Percentiles rank a stretch among this genome's conserved stretches.
Evolutionary conservation across 2,113 vertebrate species (phyloP).

Genomic region (Noctilio leporinus): DNA sequence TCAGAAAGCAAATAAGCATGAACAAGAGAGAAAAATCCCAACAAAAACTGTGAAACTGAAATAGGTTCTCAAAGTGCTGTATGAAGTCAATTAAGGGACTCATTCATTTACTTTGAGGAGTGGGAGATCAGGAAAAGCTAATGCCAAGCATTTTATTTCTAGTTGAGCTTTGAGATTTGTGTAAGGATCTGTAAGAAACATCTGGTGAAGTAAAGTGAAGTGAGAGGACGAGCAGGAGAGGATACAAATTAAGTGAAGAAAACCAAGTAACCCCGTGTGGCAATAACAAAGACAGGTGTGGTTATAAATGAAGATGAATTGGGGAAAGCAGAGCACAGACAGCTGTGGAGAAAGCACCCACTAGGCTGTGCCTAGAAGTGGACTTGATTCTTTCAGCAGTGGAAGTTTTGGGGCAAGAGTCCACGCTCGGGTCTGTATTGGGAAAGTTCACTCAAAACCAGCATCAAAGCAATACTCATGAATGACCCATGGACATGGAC

Average conservation of each 20-base stretch:
- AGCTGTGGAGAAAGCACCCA: neutral
- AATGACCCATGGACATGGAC: no score
- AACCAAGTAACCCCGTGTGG: neutral
- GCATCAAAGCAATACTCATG: no score
- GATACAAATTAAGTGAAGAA: neutral
- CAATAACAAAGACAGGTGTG: neutral
- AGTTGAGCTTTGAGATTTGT: neutral
- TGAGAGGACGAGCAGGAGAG: neutral
- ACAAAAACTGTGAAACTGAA: neutral
- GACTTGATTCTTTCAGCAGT: neutral
- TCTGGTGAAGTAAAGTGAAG: neutral
- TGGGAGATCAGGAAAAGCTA: neutral
- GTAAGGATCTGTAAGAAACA: neutral
- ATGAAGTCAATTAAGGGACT: neutral
- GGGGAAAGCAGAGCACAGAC: neutral
- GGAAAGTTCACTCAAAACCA: neutral
- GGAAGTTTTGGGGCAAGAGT: neutral
- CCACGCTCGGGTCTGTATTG: neutral
- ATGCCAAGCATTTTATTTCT: neutral
- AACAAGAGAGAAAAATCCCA: neutral
- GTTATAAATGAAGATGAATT: neutral
- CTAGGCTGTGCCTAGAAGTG: neutral
- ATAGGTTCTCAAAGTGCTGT: neutral
- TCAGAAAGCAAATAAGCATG: neutral
- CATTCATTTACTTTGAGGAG: neutral